Evolutionary conservation across 2,113 vertebrate genomes (phyloP), one percentile per base, ranked within the genome.

Genomic region (Malurus cyaneus): DNA sequence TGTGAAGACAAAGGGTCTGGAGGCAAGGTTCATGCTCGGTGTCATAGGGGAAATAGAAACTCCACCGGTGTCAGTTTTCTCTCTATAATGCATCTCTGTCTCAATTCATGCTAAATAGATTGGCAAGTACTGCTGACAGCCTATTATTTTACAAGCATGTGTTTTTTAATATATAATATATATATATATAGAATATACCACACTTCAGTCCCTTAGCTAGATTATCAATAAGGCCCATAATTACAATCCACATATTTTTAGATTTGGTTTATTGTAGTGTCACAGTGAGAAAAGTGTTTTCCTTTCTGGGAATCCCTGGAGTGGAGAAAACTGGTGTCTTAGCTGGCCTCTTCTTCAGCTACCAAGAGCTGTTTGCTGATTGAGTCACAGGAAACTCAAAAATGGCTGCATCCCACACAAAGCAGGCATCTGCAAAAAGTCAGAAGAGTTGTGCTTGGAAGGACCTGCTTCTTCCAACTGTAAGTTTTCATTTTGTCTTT

Each of bases 1-100:
- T 96, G 93, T 95, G 95, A 96, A 97, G 93, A 96, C 78, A 95
- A 96, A 96, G 67, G 85, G 76, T 92, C 89, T 88, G 67, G 85
- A 95, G 85, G 88, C 82, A 95, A 94, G 79, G 95, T 95, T 94
- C 21, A 20, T 71, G 80, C 81, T 89, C 84, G 15, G 81, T 87
- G 92, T 95, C 89, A 78, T 46, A 92, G 18, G 64, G 95, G 94
- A 86, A 96, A 92, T 86, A 52, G 79, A 96, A 97, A 96, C 86
- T 94, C 64, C 16, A 47, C 60, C 0, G 67, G 94, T 96, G 74
- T 97, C 85, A 76, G 76, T 71, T 97, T 97, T 96, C 95, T 80
- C 46, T 85, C 81, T 66, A 83, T 87, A 95, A 97, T 95, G 67
- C 67, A 70, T 85, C 95, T 92, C 84, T 94, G 80, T 85, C 91